phyloP scores from a whole-genome alignment of 2,888 invertebrate genomes.

The Himalopsyche kuldschensis region DNA sequence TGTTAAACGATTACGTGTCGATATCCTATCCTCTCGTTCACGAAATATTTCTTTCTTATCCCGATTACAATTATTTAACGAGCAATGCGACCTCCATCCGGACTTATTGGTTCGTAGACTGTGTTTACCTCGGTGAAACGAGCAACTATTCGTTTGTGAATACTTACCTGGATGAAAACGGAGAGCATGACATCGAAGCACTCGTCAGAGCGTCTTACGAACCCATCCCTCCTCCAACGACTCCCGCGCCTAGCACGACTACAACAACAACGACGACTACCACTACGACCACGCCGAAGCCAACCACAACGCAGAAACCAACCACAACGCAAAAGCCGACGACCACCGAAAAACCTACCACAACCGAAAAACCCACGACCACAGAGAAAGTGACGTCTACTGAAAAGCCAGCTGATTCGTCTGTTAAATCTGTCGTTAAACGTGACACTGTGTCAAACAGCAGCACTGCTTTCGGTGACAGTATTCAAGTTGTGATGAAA shows the following conservation, averaged over 20 bases:
- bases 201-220: constrained; percentile 72
- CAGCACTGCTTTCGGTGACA: constrained; percentile 21
- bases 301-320: constrained; percentile 43
- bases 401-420: not conserved
- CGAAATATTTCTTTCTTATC: constrained; percentile 59
- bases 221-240: constrained; percentile 59
- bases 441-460: constrained; percentile 13
- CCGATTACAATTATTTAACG: constrained; percentile 64
- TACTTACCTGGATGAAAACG: constrained; percentile 65
- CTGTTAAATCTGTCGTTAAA: not conserved
- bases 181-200: constrained; percentile 67
- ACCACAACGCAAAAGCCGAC: constrained; percentile 42
- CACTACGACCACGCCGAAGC: constrained; percentile 50
- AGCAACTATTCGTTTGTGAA: constrained; percentile 63
- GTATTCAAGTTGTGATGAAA: not conserved
- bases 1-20: constrained; percentile 65
- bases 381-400: constrained; percentile 12
- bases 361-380: constrained; percentile 31
- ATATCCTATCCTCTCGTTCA: constrained; percentile 63
- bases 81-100: constrained; percentile 55
- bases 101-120: constrained; percentile 82
- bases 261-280: constrained; percentile 54
- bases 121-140: constrained; percentile 67
- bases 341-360: constrained; percentile 42
- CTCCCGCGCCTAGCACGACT: constrained; percentile 53